A percentile compares a stretch with the other conserved stretches of the same genome.
phyloP scores from a whole-genome alignment of 1,140 invertebrate genomes.

The Polypedilum vanderplanki region DNA sequence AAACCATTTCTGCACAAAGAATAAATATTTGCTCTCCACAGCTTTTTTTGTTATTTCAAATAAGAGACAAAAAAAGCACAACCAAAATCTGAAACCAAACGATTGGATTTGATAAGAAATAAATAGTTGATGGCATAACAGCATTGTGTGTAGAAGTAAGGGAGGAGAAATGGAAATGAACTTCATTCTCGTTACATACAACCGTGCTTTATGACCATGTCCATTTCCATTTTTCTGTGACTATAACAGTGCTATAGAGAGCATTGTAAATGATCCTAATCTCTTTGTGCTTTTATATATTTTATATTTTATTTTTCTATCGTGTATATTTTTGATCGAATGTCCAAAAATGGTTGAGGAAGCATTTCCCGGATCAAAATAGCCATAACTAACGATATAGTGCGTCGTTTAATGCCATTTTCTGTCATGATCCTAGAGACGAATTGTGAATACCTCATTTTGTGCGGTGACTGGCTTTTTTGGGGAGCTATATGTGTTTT shows the following conservation, averaged over 20 bases:
- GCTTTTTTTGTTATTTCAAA: too few species aligned
- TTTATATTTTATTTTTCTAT: too few species aligned
- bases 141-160: neutral
- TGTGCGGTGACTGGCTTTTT: neutral
- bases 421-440: constrained; percentile 14
- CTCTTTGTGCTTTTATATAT: neutral
- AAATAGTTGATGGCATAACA: constrained; percentile 24
- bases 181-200: neutral
- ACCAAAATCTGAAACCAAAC: neutral
- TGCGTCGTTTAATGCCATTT: neutral
- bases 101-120: constrained; percentile 27
- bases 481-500: neutral
- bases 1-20: too few species aligned
- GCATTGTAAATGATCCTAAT: neutral
- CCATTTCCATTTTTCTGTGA: neutral
- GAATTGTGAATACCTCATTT: constrained; percentile 3
- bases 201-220: neutral
- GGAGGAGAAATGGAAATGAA: neutral
- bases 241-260: too few species aligned
- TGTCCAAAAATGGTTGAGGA: too few species aligned
- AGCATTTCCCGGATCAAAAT: neutral
- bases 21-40: too few species aligned
- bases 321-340: too few species aligned
- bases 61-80: neutral
- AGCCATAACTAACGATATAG: neutral